Base-by-base conservation (phyloP, 2,888 invertebrate species). In the Panorpa germanica region DNA sequence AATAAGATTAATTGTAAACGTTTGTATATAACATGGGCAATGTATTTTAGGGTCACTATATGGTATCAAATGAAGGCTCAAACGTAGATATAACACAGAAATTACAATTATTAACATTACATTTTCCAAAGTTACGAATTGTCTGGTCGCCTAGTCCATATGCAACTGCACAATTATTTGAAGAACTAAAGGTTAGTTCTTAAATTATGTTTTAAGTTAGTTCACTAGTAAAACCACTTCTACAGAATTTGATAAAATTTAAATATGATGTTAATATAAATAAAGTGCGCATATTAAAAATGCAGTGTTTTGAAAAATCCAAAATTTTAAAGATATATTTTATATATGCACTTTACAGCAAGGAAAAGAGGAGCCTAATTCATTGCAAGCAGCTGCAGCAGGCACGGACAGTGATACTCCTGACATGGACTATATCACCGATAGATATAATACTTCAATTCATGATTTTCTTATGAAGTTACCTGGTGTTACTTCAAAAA, bases 121-220 rank as follows among this genome's bases (percentile, higher is more conserved):
- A 93, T 50, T 95, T 96, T 55, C 95, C 96, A 2, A 71, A 78
- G 43, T 58, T 98, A 37, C 76, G 86, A 40, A 59, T 96, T 6
- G 77, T 96, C 19, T 96, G 96, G 96, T 93, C 93, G 8, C 88
- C 90, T 3, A 88, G 82, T 50, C 93, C 96, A 0, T 83, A 88
- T 50, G 91, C 91, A 21, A 88, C 91, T 1, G 90, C 93, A 0
- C 91, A 96, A 53, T 59, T 96, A 26, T 95, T 96, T 54, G 82
- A 90, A 47, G 90, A 95, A 53, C 59, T 95, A 2, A 96, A 95
- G 63, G 80, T 80, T 53, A 43, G 22, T 17, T 19, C 12, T 11
- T 18, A 21, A 20, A 12, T 21, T 23, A n/a, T n/a, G n/a, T n/a
- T n/a, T n/a, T n/a, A n/a, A n/a, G n/a, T n/a, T n/a, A n/a, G n/a